A percentile compares a stretch with the other conserved stretches of the same genome.
These are phyloP conservation scores for Cheilosia variabilis DNA, from an alignment of 2,888 invertebrate genomes.

Conservation along the genomic window DNA sequence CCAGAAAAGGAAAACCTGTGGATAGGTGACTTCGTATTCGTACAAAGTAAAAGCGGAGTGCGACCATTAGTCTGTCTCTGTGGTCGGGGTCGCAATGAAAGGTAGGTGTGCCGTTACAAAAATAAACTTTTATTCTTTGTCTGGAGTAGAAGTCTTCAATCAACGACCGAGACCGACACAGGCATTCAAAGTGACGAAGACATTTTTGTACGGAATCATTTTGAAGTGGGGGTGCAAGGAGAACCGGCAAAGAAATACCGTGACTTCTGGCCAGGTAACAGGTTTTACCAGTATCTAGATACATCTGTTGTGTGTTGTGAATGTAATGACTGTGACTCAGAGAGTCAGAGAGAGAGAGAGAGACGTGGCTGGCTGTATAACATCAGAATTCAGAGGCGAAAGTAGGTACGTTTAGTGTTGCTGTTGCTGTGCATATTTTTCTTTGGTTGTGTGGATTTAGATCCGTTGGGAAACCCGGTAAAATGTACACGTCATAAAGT, in stretches of 20 bases:
- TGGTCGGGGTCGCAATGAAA: conserved; percentile 22
- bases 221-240: not conserved
- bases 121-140: conserved; percentile 62
- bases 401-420: conserved; percentile 19
- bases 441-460: not conserved
- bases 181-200: conserved; percentile 20
- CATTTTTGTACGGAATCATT: not conserved
- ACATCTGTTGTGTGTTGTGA: too few relatives aligned
- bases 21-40: conserved; percentile 23
- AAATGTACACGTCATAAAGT: conserved; percentile 12
- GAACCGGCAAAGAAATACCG: conserved; percentile 1
- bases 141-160: not conserved
- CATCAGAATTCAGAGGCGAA: not conserved
- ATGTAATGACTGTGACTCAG: conserved; percentile 12
- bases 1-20: not conserved
- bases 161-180: not conserved
- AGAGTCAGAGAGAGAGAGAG: not conserved
- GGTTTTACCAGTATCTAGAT: conserved; percentile 59
- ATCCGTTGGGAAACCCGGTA: conserved; percentile 22
- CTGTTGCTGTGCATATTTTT: conserved; percentile 22
- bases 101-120: conserved; percentile 61
- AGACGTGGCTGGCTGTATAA: not conserved
- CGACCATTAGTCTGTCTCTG: not conserved
- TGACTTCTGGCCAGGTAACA: conserved; percentile 32
- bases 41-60: conserved; percentile 30